Evolutionary conservation across 1,140 invertebrate species (phyloP), one percentile per base, ranked within the genome.

Genomic region (Proctacanthus coquilletti): DNA sequence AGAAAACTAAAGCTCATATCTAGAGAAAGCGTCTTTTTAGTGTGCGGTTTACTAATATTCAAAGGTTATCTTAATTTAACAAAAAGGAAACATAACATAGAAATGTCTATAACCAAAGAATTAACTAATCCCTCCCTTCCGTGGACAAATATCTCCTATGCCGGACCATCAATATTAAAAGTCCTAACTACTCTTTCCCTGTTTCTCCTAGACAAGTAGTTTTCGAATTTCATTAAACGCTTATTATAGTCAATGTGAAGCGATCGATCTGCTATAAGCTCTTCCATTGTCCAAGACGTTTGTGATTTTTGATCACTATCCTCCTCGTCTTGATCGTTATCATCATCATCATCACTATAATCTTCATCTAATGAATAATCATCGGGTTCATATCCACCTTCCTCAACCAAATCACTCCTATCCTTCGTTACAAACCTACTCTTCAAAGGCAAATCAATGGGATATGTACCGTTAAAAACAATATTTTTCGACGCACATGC

Each of bases 391-490:
- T 57, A 57, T 19, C 35, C 21, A 21, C 40, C 18, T 35, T 45
- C 35, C 29, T 33, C 39, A 21, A 14, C 36, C 35, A 37, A 19
- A 4, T 44, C 39, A 47, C 57, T 18, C 56, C 66, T 20, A 51
- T 45, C 42, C 29, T 35, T 10, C 21, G 39, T 15, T 15, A 40
- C 27, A 18, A 40, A 40, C 33, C 46, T 33, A 17, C 33, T 38
- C 5, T 36, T 18, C 11, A 57, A 29, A 4, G 80, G 79, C 44
- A 68, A 63, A 52, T 84, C 81, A 32, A 85, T 84, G 2, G 80
- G 80, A 64, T 72, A 86, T 5, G 82, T 86, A 21, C 82, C 81
- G 36, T 80, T 80, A 51, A 84, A 85, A 25, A 85, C 68, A 27
- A 60, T 59, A 19, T 57, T 50, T 3, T 31, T 30, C 4, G 20